Evolutionary conservation across 2,113 vertebrate species (phyloP), one percentile per base, ranked within the genome.

Genomic region (Nicator chloris): DNA sequence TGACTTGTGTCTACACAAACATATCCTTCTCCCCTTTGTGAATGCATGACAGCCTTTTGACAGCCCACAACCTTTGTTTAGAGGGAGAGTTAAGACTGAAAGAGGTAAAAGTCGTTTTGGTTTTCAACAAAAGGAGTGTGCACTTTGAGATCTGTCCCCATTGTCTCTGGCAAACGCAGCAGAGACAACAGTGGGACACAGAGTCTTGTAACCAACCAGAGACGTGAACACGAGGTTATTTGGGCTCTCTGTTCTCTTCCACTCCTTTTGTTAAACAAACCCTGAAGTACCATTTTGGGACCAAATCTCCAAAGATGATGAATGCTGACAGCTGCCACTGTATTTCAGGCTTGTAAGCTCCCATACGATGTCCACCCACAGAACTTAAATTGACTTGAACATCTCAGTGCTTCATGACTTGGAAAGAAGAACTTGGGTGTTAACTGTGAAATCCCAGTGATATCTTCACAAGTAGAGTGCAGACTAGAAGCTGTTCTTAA

Each of bases 291-390:
- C 50, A 81, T 70, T 86, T 47, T 54, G 76, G 64, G 72, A 83
- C 35, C 18, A 42, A 31, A 57, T 75, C 64, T 84, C 60, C 47
- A 79, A 87, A 92, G 68, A 76, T 50, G 42, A 77, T 89, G 83
- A 96, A 86, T 64, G 65, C 49, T 69, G 85, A 72, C 91, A 92
- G 89, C 69, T 90, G 71, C 77, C 60, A 61, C 39, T 54, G 59
- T 72, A 69, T 54, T 80, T 92, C 69, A 92, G 80, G 47, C 68
- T 84, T 86, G 49, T 40, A 68, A 89, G 69, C 37, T 92, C 80
- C 64, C 60, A 56, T 86, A 75, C 35, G 72, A 92, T 28, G 65
- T 57, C 88, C 86, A 91, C 94, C 73, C 93, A 93, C 81, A 82
- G 86, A 87, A 77, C 40, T 71, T 24, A 68, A 64, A 83, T 10